A percentile compares a stretch with the other conserved stretches of the same genome.
phyloP scores from a whole-genome alignment of 2,113 vertebrate species.

The Chaetorhynchus papuensis region DNA sequence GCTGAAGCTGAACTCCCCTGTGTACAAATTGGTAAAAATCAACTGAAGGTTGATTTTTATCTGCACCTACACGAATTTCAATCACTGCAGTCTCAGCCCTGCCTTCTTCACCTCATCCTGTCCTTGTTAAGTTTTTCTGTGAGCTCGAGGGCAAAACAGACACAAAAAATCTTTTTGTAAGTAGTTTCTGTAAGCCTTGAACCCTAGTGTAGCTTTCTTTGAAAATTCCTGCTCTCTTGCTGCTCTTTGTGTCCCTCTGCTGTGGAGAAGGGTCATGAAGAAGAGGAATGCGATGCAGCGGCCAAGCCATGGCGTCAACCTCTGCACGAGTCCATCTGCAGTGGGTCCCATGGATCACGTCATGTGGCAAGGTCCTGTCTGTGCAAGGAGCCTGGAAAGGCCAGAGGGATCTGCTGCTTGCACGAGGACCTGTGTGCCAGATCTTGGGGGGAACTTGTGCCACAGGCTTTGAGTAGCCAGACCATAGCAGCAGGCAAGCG shows the following conservation, averaged over 20 bases:
- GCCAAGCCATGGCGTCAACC: not conserved
- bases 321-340: not conserved
- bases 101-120: not conserved
- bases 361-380: not conserved
- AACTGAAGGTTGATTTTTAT: not conserved
- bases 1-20: not conserved
- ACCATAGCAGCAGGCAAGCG: not conserved
- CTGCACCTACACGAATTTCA: not conserved
- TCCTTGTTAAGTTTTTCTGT: not conserved
- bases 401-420: not conserved
- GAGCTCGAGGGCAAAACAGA: not conserved
- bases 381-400: not conserved
- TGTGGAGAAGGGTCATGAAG: not conserved
- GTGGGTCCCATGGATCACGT: not conserved
- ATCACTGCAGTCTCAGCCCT: not conserved
- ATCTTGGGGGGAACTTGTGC: fast-evolving
- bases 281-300: not conserved
- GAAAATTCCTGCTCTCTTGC: not conserved
- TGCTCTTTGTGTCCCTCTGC: not conserved
- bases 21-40: not conserved
- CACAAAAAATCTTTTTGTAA: not conserved
- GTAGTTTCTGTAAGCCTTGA: not conserved
- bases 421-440: not conserved
- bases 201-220: not conserved
- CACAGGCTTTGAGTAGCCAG: not conserved